Base-by-base conservation (phyloP, 1,140 invertebrate genomes). In the Atta texana region DNA sequence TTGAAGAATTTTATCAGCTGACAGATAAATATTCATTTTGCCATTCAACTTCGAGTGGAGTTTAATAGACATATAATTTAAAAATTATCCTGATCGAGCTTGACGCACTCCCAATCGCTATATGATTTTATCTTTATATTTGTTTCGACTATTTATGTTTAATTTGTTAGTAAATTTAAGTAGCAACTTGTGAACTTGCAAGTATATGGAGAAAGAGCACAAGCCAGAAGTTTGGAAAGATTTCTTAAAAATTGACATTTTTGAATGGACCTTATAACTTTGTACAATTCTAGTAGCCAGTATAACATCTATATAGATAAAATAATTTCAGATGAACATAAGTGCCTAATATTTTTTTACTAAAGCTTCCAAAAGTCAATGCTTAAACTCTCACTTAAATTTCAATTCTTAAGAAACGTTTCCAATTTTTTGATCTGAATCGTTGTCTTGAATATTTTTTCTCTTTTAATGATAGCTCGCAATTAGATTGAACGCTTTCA, bases 11-110 rank as follows among this genome's bases (percentile, higher is more conserved):
- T 44, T 44, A 44, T 44, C 39, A 44, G 24, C 34, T 6, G 21
- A 3, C 39, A 28, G 59, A 77, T 77, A 31, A 78, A 78, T 31
- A 51, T 78, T 78, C 21, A 77, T 49, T 44, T 44, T 16, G 2
- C 24, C 24, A 16, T 51, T 49, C 10, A 78, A 77, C 10, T 44
- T 64, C 24, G 24, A 77, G 61, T 51, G 24, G 61, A 21, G 18
- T 34, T 44, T 7, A 39, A 64, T 76, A 28, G 57, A 63, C 16
- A 31, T 7, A 1, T 3, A 16, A 63, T 64, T 44, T 64, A 51
- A 61, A 68, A 77, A 2, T 49, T 64, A 76, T 61, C n/a, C 24
- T 4, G 28, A 34, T 75, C n/a, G 31, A 78, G 10, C 2, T 10
- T 18, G 10, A 44, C 16, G 16, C 39, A 16, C 16, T 7, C 24